These are phyloP conservation scores for Coryphaenoides rupestris DNA, from an alignment of 2,113 vertebrate species.

Conservation along the genomic window DNA sequence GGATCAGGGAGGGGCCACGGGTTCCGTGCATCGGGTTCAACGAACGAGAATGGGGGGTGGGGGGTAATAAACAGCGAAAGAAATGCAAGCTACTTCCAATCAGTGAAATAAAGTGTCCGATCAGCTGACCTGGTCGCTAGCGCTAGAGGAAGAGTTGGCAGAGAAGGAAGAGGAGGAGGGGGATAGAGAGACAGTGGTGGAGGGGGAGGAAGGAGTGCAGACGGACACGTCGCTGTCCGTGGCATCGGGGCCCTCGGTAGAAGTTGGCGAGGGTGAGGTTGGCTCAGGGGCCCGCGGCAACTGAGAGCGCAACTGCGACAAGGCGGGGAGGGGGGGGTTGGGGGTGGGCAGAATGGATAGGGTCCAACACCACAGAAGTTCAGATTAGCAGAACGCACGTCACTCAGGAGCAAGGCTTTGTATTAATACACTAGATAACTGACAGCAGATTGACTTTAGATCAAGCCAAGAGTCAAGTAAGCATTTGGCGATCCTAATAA, in stretches of 20 bases:
- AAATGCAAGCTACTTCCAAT: slow-evolving; percentile 57
- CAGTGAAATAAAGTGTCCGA: slow-evolving; percentile 31
- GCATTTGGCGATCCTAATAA: neutral
- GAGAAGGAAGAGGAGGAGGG: slow-evolving; percentile 70
- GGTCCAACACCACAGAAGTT: slow-evolving; percentile 48
- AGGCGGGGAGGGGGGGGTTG: slow-evolving; percentile 26
- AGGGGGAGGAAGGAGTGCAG: slow-evolving; percentile 68
- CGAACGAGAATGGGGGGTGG: slow-evolving; percentile 25
- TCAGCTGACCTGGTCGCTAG: slow-evolving; percentile 73
- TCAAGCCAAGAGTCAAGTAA: neutral
- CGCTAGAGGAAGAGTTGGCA: slow-evolving; percentile 71
- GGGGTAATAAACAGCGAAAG: neutral
- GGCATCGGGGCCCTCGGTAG: slow-evolving; percentile 67
- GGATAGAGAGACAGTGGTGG: slow-evolving; percentile 66
- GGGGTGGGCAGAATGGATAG: slow-evolving; percentile 13
- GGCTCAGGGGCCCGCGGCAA: slow-evolving; percentile 55
- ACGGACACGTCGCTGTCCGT: slow-evolving; percentile 71
- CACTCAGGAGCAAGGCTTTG: neutral
- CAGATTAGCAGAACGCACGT: slow-evolving; percentile 42
- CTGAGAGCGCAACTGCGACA: slow-evolving; percentile 47
- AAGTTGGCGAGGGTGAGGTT: slow-evolving; percentile 60
- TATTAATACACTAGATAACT: neutral
- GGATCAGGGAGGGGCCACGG: slow-evolving; percentile 14
- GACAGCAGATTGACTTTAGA: neutral
- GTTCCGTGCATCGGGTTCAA: slow-evolving; percentile 26